A percentile compares a stretch with the other conserved stretches of the same genome.
These are phyloP conservation scores for Rhopilema esculentum DNA, from an alignment of 30 jellyfish, hydroid and myxozoan species.

Conservation along the genomic window DNA sequence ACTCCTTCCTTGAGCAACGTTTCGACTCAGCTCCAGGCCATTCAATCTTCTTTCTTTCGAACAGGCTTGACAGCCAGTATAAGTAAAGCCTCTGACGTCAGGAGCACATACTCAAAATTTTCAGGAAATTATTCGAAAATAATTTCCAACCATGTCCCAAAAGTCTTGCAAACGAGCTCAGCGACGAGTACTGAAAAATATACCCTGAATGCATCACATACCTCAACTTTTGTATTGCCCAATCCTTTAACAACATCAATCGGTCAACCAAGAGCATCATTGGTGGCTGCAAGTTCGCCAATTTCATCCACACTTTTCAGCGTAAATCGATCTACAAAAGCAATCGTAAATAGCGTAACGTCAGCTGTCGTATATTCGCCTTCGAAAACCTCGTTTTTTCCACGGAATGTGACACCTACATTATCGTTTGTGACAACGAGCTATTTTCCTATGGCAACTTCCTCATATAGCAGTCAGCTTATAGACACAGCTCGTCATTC, in stretches of 20 bases:
- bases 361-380: neutral
- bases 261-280: neutral
- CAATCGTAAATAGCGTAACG: neutral
- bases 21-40: neutral
- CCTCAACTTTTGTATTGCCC: neutral
- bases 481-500: neutral
- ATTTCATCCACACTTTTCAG: neutral
- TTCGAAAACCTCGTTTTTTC: neutral
- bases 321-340: neutral
- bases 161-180: neutral
- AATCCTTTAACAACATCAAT: neutral
- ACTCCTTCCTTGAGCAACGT: neutral
- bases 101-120: neutral
- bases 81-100: neutral
- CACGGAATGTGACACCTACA: neutral
- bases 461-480: neutral
- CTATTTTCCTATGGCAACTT: neutral
- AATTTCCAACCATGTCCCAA: neutral
- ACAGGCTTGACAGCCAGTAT: neutral
- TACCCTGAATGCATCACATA: neutral
- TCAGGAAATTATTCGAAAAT: neutral
- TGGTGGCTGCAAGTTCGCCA: neutral
- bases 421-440: neutral
- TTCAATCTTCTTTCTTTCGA: neutral
- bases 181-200: neutral